phyloP scores from a whole-genome alignment of 2,113 vertebrate species.

The Todiramphus saurophagus region DNA sequence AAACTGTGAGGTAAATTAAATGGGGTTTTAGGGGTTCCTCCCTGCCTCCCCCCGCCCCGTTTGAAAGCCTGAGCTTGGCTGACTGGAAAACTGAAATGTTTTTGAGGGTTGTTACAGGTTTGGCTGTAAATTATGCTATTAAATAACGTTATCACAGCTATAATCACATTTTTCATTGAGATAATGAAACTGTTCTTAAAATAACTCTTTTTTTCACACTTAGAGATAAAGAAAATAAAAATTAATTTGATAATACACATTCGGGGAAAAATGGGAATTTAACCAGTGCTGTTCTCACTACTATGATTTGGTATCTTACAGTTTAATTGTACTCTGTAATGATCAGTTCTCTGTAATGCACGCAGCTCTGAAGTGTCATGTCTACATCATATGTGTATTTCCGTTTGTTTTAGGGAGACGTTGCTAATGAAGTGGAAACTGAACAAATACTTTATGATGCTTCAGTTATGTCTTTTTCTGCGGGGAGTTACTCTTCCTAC shows the following conservation, averaged over 20 bases:
- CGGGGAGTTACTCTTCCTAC: constrained; percentile 95
- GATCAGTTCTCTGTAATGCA: background rate
- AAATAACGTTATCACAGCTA: background rate
- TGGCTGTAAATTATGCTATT: background rate
- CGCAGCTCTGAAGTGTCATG: background rate
- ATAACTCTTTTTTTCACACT: background rate
- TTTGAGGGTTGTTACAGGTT: background rate
- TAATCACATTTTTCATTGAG: background rate
- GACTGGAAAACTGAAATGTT: background rate
- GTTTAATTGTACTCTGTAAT: background rate
- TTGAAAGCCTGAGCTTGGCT: background rate
- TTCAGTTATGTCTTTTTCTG: constrained; percentile 91
- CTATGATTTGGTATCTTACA: background rate
- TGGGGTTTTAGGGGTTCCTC: background rate
- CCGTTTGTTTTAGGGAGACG: constrained; percentile 84
- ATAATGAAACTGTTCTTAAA: background rate
- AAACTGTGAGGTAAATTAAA: constrained; percentile 88
- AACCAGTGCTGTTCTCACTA: background rate
- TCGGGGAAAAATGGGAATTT: background rate
- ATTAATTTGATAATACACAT: background rate
- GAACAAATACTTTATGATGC: constrained; percentile 96
- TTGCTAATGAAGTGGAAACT: constrained; percentile 98
- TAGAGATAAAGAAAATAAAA: background rate
- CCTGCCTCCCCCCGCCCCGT: background rate
- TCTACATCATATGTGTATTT: background rate